Conservation (phyloP, 2,113 vertebrate species). For the Scomber colias region DNA sequence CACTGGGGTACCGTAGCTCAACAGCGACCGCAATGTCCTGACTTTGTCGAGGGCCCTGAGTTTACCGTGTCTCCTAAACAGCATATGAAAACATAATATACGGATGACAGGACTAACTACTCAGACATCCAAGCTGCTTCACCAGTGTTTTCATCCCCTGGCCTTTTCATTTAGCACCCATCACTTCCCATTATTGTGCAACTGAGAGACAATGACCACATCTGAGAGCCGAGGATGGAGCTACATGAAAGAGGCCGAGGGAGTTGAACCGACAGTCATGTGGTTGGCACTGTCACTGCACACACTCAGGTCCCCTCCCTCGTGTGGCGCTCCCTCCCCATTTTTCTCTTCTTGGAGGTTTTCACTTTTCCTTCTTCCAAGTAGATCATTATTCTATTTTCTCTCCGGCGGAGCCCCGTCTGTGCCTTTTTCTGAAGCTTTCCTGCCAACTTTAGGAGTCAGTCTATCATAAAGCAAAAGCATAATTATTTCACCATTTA, state of each 20-base stretch:
- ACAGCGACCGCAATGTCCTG: constrained; percentile 64
- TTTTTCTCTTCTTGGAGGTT: constrained; percentile 35
- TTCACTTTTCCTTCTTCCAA: constrained; percentile 55
- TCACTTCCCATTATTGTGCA: constrained; percentile 80
- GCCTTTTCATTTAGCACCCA: constrained; percentile 82
- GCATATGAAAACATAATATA: constrained; percentile 82
- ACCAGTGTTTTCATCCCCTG: constrained; percentile 79
- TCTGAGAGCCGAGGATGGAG: constrained; percentile 74
- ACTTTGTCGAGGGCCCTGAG: constrained; percentile 56
- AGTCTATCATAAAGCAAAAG: constrained; percentile 62
- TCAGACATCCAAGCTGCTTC: constrained; percentile 74
- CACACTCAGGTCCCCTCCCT: constrained; percentile 30
- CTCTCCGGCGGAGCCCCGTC: constrained; percentile 37
- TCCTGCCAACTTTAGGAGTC: constrained; percentile 50
- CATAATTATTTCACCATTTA: constrained; percentile 81
- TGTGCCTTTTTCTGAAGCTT: constrained; percentile 44
- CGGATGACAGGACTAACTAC: constrained; percentile 81
- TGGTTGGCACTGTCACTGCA: constrained; percentile 61
- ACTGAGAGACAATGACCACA: constrained; percentile 80
- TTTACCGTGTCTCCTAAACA: constrained; percentile 75
- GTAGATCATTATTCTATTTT: constrained; percentile 60
- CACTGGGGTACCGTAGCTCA: constrained; percentile 9
- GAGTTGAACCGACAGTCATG: constrained; percentile 68
- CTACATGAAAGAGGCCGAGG: constrained; percentile 74
- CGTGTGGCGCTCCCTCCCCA: constrained; percentile 23